A percentile compares a stretch with the other conserved stretches of the same genome.
Conservation (phyloP, 2,888 invertebrate species). For the Frankliniella intonsa region DNA sequence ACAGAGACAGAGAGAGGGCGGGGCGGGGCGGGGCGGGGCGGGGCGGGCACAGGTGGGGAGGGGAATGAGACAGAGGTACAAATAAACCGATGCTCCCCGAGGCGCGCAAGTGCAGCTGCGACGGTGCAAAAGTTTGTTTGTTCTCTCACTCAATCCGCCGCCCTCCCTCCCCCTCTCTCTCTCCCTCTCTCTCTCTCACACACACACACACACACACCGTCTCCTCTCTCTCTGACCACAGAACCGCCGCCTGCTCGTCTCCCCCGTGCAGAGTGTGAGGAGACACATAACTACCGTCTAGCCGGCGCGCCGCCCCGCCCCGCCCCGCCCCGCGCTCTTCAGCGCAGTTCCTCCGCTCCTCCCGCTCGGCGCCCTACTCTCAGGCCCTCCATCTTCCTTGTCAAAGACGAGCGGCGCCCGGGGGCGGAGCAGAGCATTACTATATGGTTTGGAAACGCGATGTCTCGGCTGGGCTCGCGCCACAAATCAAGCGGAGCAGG, state of each 20-base stretch:
- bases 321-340: too few relatives aligned
- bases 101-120: not conserved
- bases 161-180: too few relatives aligned
- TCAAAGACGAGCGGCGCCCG: not conserved
- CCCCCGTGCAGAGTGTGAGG: not conserved
- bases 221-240: too few relatives aligned
- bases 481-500: not conserved
- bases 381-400: not conserved
- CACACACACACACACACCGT: too few relatives aligned
- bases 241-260: too few relatives aligned
- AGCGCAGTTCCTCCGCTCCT: too few relatives aligned
- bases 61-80: not conserved
- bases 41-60: not conserved
- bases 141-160: not conserved
- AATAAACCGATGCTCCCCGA: not conserved
- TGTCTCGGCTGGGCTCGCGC: not conserved
- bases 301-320: too few relatives aligned
- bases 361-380: too few relatives aligned
- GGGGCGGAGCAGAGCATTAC: not conserved
- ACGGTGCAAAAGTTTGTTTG: conserved; percentile 8
- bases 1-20: too few relatives aligned
- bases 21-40: too few relatives aligned
- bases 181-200: too few relatives aligned
- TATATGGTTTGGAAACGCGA: not conserved
- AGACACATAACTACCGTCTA: not conserved